These are phyloP conservation scores for Drosophila lini DNA, from an alignment of 1,140 invertebrate genomes.

Conservation along the genomic window DNA sequence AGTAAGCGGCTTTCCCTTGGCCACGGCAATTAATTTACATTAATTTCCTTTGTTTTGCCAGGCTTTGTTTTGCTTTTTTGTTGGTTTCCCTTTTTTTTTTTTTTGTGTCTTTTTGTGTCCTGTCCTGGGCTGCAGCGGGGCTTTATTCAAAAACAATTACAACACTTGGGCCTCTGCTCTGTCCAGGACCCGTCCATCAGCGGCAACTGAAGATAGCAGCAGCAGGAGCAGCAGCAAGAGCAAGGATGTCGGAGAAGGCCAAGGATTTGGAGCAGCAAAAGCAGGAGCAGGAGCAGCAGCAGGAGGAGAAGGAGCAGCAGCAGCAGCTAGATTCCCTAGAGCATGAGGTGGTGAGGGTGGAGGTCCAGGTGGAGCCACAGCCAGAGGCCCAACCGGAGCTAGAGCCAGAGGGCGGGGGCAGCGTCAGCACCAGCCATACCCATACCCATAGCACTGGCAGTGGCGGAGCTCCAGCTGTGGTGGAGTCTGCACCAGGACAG, in stretches of 20 bases:
- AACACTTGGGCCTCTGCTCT: slow-evolving; percentile 43
- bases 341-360: neutral
- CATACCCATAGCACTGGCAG: neutral
- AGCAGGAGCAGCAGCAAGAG: neutral
- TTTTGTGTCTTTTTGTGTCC: slow-evolving; percentile 1
- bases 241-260: slow-evolving; percentile 43
- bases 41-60: slow-evolving; percentile 49
- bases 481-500: neutral
- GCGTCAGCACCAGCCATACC: neutral
- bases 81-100: slow-evolving; percentile 1
- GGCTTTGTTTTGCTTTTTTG: slow-evolving; percentile 16
- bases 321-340: neutral
- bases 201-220: neutral
- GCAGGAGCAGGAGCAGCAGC: neutral
- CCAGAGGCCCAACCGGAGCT: neutral
- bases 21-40: slow-evolving; percentile 72
- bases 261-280: slow-evolving; percentile 3
- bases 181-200: slow-evolving; percentile 13
- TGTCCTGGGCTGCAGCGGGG: slow-evolving; percentile 5
- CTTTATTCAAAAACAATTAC: slow-evolving; percentile 72
- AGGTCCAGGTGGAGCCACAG: neutral
- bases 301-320: neutral
- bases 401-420: neutral
- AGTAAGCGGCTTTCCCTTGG: slow-evolving; percentile 48
- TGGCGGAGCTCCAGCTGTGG: neutral